A percentile compares a stretch with the other conserved stretches of the same genome.
Evolutionary conservation across 2,888 invertebrate genomes (phyloP).

Genomic region (Neoaliturus tenellus): DNA sequence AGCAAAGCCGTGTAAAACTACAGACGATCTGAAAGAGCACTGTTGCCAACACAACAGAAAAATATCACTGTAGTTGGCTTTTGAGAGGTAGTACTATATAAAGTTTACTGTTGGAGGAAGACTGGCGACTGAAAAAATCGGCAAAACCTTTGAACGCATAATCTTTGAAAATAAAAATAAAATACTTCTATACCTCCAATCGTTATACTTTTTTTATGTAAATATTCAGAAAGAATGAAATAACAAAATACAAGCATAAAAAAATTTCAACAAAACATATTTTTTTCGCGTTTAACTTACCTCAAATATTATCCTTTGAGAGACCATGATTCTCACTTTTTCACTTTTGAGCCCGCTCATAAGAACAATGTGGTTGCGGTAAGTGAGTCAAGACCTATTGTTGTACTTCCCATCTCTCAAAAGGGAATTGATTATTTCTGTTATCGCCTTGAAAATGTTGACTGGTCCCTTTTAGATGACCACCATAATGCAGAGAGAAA

Average conservation of each 20-base stretch:
- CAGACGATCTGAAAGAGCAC: conserved; percentile 27
- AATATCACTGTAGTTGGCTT: background rate
- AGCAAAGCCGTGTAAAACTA: conserved; percentile 25
- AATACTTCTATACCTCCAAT: conserved; percentile 31
- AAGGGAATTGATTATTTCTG: no score
- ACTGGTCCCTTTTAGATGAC: no score
- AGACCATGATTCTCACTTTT: no score
- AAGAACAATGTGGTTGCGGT: no score
- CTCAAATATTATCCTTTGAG: no score
- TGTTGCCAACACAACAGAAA: conserved; percentile 11
- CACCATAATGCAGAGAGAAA: no score
- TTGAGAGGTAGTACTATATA: background rate
- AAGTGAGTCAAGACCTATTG: no score
- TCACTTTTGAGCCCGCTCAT: no score
- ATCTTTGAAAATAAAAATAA: conserved; percentile 10
- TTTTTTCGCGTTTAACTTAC: conserved; percentile 38
- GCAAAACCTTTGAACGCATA: background rate
- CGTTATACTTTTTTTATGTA: background rate
- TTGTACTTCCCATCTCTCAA: no score
- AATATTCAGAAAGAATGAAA: conserved; percentile 1
- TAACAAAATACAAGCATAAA: conserved; percentile 4
- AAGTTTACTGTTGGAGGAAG: background rate
- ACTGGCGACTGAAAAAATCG: background rate
- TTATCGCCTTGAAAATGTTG: no score
- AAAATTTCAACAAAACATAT: background rate